Conservation (phyloP, 2,113 vertebrate genomes). For the Callospermophilus lateralis region DNA sequence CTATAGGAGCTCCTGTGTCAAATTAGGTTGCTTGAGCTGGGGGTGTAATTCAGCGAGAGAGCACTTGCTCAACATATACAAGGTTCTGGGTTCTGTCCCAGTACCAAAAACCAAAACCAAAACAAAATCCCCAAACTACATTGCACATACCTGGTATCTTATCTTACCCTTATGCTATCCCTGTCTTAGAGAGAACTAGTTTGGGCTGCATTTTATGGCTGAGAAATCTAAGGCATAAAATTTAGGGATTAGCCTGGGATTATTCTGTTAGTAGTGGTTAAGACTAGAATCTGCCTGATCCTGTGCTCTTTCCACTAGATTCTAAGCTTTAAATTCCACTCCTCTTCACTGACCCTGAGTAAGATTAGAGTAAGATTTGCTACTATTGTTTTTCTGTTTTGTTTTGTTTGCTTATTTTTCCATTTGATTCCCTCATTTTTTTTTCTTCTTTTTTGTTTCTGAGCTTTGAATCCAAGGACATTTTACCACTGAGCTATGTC, state of each 20-base stretch:
- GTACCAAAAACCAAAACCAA: neutral
- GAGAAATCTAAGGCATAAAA: neutral
- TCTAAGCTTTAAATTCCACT: neutral
- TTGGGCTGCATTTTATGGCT: neutral
- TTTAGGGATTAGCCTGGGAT: neutral
- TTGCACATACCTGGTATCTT: neutral
- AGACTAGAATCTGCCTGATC: neutral
- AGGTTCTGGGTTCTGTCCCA: neutral
- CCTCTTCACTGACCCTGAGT: neutral
- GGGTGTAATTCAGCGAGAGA: neutral
- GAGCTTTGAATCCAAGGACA: too few relatives aligned
- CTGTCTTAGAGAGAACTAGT: neutral
- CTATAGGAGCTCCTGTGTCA: neutral
- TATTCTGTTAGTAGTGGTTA: neutral
- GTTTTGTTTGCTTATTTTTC: constrained; percentile 46
- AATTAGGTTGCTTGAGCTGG: neutral
- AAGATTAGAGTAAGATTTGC: neutral
- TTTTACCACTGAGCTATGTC: too few relatives aligned
- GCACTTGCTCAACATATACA: neutral
- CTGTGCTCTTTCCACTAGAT: neutral
- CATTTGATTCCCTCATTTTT: neutral
- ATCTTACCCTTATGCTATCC: neutral
- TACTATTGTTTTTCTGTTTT: neutral
- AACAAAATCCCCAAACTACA: neutral
- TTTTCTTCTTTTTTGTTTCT: too few relatives aligned